Conservation (phyloP, 2,113 vertebrate genomes). For the Plotosus lineatus region DNA sequence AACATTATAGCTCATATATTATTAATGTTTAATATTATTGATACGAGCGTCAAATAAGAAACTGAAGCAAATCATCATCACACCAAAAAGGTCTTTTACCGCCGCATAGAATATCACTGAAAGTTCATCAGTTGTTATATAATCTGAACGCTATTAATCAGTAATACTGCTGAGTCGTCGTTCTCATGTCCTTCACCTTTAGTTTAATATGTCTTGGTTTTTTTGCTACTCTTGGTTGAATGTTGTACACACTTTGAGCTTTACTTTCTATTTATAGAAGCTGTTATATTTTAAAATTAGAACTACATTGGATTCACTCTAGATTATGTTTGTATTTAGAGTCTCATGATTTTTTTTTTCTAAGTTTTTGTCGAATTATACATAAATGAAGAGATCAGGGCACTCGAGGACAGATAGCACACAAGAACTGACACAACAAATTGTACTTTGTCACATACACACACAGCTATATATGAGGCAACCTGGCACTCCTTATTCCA, state of each 20-base stretch:
- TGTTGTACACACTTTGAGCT: not conserved
- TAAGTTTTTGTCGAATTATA: not conserved
- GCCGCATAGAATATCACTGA: not conserved
- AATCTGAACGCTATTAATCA: not conserved
- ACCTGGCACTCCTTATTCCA: not conserved
- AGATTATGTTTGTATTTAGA: too few species aligned
- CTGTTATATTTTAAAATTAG: too few species aligned
- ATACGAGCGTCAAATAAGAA: not conserved
- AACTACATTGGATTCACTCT: too few species aligned
- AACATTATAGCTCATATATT: not conserved
- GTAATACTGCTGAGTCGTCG: not conserved
- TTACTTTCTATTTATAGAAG: not conserved
- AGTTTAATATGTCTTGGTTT: not conserved
- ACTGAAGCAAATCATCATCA: not conserved
- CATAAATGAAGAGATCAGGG: not conserved
- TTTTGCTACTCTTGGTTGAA: not conserved
- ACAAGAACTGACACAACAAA: not conserved
- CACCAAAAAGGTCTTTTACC: not conserved
- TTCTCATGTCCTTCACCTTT: not conserved
- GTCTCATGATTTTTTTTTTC: not conserved
- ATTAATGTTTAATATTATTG: not conserved
- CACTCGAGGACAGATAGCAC: not conserved
- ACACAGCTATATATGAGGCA: constrained; percentile 10
- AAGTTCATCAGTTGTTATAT: not conserved
- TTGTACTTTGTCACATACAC: constrained; percentile 30